Percentiles rank a stretch among this genome's conserved stretches.
Evolutionary conservation across 1,140 invertebrate species (phyloP).

Genomic region (Metaphire vulgaris): DNA sequence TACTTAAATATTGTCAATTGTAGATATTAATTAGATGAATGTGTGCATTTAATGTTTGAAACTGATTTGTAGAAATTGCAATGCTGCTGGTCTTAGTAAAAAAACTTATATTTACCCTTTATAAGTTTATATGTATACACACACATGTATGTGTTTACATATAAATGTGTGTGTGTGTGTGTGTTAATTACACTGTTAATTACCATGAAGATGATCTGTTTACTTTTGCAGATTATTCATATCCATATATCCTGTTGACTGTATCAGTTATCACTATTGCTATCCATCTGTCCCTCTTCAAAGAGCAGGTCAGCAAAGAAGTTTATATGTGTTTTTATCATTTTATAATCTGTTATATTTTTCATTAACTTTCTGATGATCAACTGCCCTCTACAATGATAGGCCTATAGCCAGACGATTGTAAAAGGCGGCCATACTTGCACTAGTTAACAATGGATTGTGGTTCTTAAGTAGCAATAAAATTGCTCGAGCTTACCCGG

Average conservation of each 20-base stretch:
- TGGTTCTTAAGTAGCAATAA: no score
- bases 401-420: no score
- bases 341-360: slow-evolving; percentile 6
- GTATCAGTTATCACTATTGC: slow-evolving; percentile 87
- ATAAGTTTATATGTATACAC: background rate
- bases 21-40: no score
- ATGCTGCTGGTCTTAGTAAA: no score
- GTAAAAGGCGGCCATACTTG: no score
- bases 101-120: no score
- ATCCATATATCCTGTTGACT: slow-evolving; percentile 88
- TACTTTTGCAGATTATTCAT: slow-evolving; percentile 76
- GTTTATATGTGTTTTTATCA: slow-evolving; percentile 7
- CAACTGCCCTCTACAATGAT: no score
- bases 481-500: no score
- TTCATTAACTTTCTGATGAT: background rate
- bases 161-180: background rate
- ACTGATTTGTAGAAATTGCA: no score
- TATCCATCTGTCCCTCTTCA: slow-evolving; percentile 78
- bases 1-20: no score
- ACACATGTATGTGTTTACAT: background rate
- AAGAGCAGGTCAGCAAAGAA: slow-evolving; percentile 63
- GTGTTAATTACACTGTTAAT: background rate
- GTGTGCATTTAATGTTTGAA: no score
- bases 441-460: no score
- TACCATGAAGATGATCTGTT: slow-evolving; percentile 27